Conservation (phyloP, 2,888 invertebrate species). For the Cryptus viduatorius region DNA sequence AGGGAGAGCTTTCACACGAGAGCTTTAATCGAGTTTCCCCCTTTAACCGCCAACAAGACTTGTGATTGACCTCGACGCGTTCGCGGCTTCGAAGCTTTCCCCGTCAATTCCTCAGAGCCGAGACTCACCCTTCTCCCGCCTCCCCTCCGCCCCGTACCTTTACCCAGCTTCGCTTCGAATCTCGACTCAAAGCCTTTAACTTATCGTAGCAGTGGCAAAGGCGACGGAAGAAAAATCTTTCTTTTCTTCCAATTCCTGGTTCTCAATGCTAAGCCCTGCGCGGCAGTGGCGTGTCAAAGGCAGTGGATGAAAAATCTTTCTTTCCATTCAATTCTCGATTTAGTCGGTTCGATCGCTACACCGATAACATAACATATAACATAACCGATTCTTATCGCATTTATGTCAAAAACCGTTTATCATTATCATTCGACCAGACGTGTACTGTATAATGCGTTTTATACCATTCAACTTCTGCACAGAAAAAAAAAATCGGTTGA, state of each 20-base stretch:
- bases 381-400: no score
- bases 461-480: background rate
- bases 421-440: no score
- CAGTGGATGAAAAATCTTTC: background rate
- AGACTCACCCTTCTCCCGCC: background rate
- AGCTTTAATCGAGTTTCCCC: slow-evolving; percentile 60
- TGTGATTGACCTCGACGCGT: slow-evolving; percentile 52
- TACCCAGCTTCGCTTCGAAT: slow-evolving; percentile 1
- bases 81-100: slow-evolving; percentile 46
- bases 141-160: background rate
- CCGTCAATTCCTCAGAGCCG: slow-evolving; percentile 46
- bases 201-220: background rate
- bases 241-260: background rate
- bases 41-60: slow-evolving; percentile 53
- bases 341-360: background rate
- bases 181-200: background rate
- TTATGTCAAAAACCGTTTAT: no score
- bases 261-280: background rate
- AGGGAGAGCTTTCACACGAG: slow-evolving; percentile 36
- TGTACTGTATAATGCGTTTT: no score
- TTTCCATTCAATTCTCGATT: slow-evolving; percentile 1
- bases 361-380: no score
- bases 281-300: background rate
- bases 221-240: background rate
- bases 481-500: background rate